phyloP scores from a whole-genome alignment of 2,797 vertebrate species.

The Coregonus sp. region DNA sequence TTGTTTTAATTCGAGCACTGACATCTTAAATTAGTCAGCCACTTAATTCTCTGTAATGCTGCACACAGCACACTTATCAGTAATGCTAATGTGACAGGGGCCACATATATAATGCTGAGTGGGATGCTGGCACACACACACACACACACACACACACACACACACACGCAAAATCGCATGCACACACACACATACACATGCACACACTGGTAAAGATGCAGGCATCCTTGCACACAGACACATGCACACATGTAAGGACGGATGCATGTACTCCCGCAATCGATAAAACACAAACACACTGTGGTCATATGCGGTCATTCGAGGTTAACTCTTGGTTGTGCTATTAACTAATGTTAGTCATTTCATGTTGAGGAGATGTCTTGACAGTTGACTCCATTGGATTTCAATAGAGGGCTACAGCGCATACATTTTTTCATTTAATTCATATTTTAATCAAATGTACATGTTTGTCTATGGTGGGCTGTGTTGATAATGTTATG shows the following conservation, averaged over 20 bases:
- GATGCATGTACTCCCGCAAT: too few relatives aligned
- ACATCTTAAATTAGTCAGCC: slow-evolving; percentile 69
- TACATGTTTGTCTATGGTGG: too few relatives aligned
- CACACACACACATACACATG: slow-evolving; percentile 18
- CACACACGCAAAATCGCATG: background rate
- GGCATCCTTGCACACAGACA: slow-evolving; percentile 24
- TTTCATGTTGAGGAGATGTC: too few relatives aligned
- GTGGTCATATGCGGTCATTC: too few relatives aligned
- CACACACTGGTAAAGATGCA: background rate
- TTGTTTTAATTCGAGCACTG: slow-evolving; percentile 72
- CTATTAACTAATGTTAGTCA: too few relatives aligned
- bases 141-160: slow-evolving; percentile 20
- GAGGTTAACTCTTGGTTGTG: too few relatives aligned
- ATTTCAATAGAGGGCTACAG: too few relatives aligned
- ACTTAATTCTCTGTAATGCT: slow-evolving; percentile 67
- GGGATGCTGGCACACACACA: slow-evolving; percentile 6
- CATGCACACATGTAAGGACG: background rate
- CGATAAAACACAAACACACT: too few relatives aligned
- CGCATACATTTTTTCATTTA: too few relatives aligned
- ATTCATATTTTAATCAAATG: too few relatives aligned
- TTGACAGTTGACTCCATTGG: too few relatives aligned
- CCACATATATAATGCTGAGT: slow-evolving; percentile 42
- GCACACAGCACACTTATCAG: slow-evolving; percentile 41
- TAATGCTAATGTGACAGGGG: slow-evolving; percentile 46
- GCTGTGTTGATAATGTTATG: too few relatives aligned